Percentiles rank a stretch among this genome's conserved stretches.
phyloP scores from a whole-genome alignment of 1,140 invertebrate species.

The Odontomachus brunneus region DNA sequence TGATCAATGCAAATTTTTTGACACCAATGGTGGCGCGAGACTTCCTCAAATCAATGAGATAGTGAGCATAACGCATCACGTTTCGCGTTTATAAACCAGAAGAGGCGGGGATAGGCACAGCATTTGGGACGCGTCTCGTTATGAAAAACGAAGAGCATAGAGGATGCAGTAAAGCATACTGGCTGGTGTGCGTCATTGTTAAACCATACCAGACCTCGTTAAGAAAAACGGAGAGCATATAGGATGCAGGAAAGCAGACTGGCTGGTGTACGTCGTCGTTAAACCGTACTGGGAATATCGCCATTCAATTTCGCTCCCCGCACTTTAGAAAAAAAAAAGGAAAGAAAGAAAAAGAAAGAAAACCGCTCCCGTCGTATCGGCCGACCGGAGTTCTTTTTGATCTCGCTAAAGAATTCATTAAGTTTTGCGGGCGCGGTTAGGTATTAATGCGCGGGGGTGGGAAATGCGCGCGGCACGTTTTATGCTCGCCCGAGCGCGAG shows the following conservation, averaged over 20 bases:
- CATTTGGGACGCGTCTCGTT: constrained; percentile 71
- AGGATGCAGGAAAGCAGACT: constrained; percentile 61
- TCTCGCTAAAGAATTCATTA: constrained; percentile 81
- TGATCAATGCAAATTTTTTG: not conserved
- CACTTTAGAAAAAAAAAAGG: constrained; percentile 57
- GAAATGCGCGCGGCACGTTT: constrained; percentile 71
- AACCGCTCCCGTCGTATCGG: constrained; percentile 60
- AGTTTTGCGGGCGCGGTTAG: constrained; percentile 78
- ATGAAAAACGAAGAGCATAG: constrained; percentile 71
- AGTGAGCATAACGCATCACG: constrained; percentile 53
- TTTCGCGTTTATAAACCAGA: constrained; percentile 32
- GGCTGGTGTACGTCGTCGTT: constrained; percentile 68
- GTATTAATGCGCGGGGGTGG: constrained; percentile 79
- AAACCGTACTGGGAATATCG: constrained; percentile 75
- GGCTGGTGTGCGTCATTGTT: constrained; percentile 66
- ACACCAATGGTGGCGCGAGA: constrained; percentile 24
- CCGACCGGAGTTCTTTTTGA: constrained; percentile 76
- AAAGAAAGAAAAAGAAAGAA: constrained; percentile 6
- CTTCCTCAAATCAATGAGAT: constrained; percentile 56
- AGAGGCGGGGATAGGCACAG: constrained; percentile 25
- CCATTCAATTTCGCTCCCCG: constrained; percentile 73
- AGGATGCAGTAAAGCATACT: constrained; percentile 62
- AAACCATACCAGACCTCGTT: constrained; percentile 72
- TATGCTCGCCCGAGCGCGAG: constrained; percentile 69
- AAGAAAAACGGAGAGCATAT: constrained; percentile 71